Evolutionary conservation across 2,113 vertebrate species (phyloP).

Genomic region (Numida meleagris): DNA sequence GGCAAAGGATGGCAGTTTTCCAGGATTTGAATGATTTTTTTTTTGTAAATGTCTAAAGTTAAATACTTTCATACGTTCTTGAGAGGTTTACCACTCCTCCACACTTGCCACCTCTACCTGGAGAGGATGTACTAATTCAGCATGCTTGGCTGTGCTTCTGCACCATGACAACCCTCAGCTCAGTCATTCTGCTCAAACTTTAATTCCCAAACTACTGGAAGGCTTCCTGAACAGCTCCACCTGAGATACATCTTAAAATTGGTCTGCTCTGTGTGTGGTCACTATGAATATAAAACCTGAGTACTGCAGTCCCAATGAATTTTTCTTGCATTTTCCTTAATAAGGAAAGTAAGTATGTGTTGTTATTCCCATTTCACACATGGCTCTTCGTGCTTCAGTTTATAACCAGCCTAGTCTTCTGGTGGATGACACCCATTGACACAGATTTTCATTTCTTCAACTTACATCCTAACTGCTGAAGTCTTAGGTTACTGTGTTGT

Average conservation of each 20-base stretch:
- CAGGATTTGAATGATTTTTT: background rate
- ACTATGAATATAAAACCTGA: background rate
- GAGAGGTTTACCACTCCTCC: background rate
- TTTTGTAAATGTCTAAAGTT: background rate
- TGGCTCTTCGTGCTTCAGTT: background rate
- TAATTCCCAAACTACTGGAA: background rate
- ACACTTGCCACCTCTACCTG: background rate
- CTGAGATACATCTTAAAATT: background rate
- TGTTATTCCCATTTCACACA: background rate
- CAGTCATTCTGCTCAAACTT: background rate
- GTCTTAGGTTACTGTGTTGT: background rate
- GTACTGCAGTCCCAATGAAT: background rate
- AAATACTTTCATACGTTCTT: background rate
- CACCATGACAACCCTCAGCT: background rate
- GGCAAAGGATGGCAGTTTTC: background rate
- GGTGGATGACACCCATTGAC: background rate
- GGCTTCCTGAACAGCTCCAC: background rate
- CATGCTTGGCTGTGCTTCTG: background rate
- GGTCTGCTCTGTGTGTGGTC: background rate
- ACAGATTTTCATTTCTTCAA: background rate
- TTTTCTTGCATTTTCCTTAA: background rate
- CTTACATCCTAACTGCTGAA: background rate
- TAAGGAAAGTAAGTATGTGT: background rate
- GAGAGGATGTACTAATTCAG: background rate
- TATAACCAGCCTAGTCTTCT: background rate